Evolutionary conservation across 1,140 invertebrate species (phyloP).

Genomic region (fruit fly (Drosophila melanogaster)): Release_6_plus_ISO1_MT NT_037436.4:19751501-19752000

Average conservation of each 20-base stretch:
- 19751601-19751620: slow-evolving; percentile 5
- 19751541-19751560: background rate
- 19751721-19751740: slow-evolving; percentile 70
- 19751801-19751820: slow-evolving; percentile 9
- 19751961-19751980: slow-evolving; percentile 59
- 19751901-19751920: slow-evolving; percentile 69
- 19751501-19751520: slow-evolving; percentile 15
- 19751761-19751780: slow-evolving; percentile 76
- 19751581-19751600: slow-evolving; percentile 5
- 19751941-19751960: slow-evolving; percentile 66
- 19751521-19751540: slow-evolving; percentile 22
- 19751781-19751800: slow-evolving; percentile 6
- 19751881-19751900: slow-evolving; percentile 52
- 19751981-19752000: slow-evolving; percentile 62
- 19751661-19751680: slow-evolving; percentile 57
- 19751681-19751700: slow-evolving; percentile 59
- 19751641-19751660: slow-evolving; percentile 14
- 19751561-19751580: slow-evolving; percentile 4
- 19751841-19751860: slow-evolving; percentile 15
- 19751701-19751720: slow-evolving; percentile 74
- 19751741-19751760: slow-evolving; percentile 73
- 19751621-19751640: slow-evolving; percentile 27
- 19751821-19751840: slow-evolving; percentile 12
- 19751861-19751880: slow-evolving; percentile 85
- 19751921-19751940: slow-evolving; percentile 64